Evolutionary conservation across 2,113 vertebrate species (phyloP), one percentile per base, ranked within the genome.

Genomic region (Malurus alboscapulatus): DNA sequence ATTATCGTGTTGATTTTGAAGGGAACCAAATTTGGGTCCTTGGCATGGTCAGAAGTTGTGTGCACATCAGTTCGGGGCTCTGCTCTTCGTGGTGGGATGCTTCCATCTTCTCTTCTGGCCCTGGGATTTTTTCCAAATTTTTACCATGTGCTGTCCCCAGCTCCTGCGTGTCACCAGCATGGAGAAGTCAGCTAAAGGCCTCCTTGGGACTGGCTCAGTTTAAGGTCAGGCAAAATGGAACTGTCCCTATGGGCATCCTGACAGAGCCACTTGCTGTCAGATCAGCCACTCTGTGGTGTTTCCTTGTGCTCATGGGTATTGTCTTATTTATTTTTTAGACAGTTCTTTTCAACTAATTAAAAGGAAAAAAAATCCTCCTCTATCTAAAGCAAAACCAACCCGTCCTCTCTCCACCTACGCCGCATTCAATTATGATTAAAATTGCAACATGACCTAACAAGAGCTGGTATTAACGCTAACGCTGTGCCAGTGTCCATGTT

Each of bases 381-480:
- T 96, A 94, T 83, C 95, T 91, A 83, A 80, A 95, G 86, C 82
- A 96, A 95, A 96, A 95, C 93, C 87, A 88, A 89, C 93, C 25
- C 16, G 11, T 92, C 87, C 72, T 88, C 85, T 91, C 79, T 80
- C 93, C 90, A 80, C 96, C 96, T 95, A 96, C 84, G 78, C 94
- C 29, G 0, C 84, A 86, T 94, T 95, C 92, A 96, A 93, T 96
- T 95, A 96, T 94, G 93, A 94, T 96, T 96, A 94, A 96, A 94
- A 95, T 95, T 95, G 95, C 87, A 95, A 95, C 94, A 94, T 95
- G 96, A 95, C 90, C 94, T 96, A 93, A 95, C 96, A 95, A 90
- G 95, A 95, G 91, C 8, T 85, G 85, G 94, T 92, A 95, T 94
- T 94, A 96, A 90, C 0, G 20, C 72, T 85, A 86, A 36, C 2